Conservation (phyloP, 2,113 vertebrate species). For the Nasalis larvatus region DNA sequence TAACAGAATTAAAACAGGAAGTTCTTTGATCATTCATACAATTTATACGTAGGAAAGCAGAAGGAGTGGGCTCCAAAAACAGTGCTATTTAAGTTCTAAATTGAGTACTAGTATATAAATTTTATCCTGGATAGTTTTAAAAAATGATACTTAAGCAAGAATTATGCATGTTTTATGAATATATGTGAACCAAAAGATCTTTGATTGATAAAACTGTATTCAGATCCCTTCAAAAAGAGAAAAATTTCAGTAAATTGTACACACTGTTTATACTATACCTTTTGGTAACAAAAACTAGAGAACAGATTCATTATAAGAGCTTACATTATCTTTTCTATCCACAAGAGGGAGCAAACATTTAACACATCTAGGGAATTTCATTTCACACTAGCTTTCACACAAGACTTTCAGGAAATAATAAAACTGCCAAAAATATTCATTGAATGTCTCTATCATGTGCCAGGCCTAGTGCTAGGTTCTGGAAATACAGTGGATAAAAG, state of each 20-base stretch:
- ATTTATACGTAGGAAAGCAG: neutral
- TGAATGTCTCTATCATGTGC: neutral
- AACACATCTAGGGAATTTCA: slow-evolving; percentile 54
- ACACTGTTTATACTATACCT: neutral
- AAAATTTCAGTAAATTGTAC: slow-evolving; percentile 16
- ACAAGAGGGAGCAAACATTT: slow-evolving; percentile 77
- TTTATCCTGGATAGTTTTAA: neutral
- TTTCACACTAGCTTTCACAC: slow-evolving; percentile 26
- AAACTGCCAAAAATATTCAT: neutral
- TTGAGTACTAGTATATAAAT: neutral
- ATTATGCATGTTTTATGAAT: neutral
- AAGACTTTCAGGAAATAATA: slow-evolving; percentile 26
- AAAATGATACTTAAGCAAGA: neutral
- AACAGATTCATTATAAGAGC: neutral
- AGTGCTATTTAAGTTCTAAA: neutral
- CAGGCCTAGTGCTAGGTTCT: neutral
- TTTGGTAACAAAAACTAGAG: slow-evolving; percentile 26
- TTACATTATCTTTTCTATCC: slow-evolving; percentile 62
- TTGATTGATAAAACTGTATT: slow-evolving; percentile 7
- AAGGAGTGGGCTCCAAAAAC: neutral
- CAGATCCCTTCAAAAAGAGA: neutral
- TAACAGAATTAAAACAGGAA: slow-evolving; percentile 23
- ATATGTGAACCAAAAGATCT: neutral
- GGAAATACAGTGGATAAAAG: neutral
- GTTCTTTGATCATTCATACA: neutral